Conservation (phyloP, 2,888 invertebrate species). For the Macrostomum cliftonense region DNA sequence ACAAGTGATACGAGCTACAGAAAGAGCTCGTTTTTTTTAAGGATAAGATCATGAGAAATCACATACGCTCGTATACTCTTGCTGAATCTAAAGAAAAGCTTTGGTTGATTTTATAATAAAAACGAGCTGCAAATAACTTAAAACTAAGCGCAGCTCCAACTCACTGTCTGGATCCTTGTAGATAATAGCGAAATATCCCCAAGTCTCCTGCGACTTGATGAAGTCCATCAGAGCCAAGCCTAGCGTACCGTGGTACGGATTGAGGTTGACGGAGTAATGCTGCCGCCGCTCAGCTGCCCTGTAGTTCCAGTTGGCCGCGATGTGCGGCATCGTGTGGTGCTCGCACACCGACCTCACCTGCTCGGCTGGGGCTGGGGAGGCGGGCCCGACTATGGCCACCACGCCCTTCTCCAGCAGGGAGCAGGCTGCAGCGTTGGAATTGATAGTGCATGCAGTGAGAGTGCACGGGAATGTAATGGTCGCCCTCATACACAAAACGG, state of each 20-base stretch:
- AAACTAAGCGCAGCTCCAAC: no score
- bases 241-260: conserved; percentile 55
- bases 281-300: conserved; percentile 43
- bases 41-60: no score
- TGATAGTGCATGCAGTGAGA: no score
- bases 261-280: conserved; percentile 65
- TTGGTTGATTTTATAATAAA: no score
- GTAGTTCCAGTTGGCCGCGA: conserved; percentile 62
- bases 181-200: conserved; percentile 68
- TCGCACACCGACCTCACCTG: conserved; percentile 67
- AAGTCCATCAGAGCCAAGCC: conserved; percentile 64
- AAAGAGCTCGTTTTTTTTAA: no score
- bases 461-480: no score
- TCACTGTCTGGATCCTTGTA: conserved; percentile 63
- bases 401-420: conserved; percentile 58
- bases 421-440: conserved; percentile 50
- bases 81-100: no score
- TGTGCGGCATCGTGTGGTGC: conserved; percentile 62
- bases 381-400: conserved; percentile 65
- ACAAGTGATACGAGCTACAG: no score
- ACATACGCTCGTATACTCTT: no score
- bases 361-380: conserved; percentile 47
- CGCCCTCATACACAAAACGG: no score
- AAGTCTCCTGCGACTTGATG: conserved; percentile 51
- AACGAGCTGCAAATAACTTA: no score